phyloP scores from a whole-genome alignment of 1,140 invertebrate genomes.

The Drosophila nigromelanica region DNA sequence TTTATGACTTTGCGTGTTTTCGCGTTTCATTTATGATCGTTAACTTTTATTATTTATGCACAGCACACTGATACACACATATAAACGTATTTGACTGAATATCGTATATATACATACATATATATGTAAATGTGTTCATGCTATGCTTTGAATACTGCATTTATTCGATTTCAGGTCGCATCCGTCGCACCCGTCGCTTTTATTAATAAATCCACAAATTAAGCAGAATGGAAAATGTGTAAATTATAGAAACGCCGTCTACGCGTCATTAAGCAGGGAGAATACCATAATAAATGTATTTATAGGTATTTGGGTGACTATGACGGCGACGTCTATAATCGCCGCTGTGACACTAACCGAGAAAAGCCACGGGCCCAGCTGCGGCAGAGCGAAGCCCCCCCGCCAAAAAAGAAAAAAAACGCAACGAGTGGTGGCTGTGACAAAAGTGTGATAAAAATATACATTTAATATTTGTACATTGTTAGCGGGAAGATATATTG shows the following conservation, averaged over 20 bases:
- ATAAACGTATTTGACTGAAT: background rate
- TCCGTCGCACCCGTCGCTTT: slow-evolving; percentile 34
- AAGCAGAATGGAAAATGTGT: slow-evolving; percentile 69
- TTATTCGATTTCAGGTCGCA: slow-evolving; percentile 45
- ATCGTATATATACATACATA: background rate
- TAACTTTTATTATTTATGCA: slow-evolving; percentile 44
- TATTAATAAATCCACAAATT: slow-evolving; percentile 68
- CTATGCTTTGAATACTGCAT: slow-evolving; percentile 20
- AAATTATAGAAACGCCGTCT: slow-evolving; percentile 76
- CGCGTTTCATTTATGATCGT: slow-evolving; percentile 57
- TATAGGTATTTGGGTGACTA: slow-evolving; percentile 80
- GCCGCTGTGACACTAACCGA: slow-evolving; percentile 79
- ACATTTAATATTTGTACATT: slow-evolving; percentile 82
- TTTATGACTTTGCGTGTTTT: slow-evolving; percentile 46
- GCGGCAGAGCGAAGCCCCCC: background rate
- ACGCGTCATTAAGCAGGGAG: slow-evolving; percentile 79
- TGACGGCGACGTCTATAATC: slow-evolving; percentile 72
- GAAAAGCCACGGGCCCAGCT: slow-evolving; percentile 46
- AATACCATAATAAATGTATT: slow-evolving; percentile 82
- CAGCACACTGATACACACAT: slow-evolving; percentile 5
- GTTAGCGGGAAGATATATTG: slow-evolving; percentile 78
- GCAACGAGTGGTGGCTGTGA: slow-evolving; percentile 37
- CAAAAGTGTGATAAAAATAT: slow-evolving; percentile 81
- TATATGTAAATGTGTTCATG: background rate
- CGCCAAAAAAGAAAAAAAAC: background rate